A percentile compares a stretch with the other conserved stretches of the same genome.
Conservation (phyloP, 1,140 invertebrate species). For the Zaprionus nigranus region DNA sequence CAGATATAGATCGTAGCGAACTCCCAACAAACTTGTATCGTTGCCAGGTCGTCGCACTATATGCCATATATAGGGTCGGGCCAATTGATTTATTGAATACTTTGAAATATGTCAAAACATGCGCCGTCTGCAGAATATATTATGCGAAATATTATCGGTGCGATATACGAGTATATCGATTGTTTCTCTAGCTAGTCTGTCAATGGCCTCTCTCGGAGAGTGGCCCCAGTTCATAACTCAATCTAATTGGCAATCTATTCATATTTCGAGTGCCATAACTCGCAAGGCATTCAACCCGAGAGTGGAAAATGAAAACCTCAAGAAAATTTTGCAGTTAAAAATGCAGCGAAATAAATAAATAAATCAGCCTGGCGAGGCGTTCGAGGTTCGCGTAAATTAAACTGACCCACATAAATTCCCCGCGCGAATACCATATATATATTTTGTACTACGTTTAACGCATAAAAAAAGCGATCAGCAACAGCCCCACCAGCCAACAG, state of each 20-base stretch:
- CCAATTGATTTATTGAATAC: not conserved
- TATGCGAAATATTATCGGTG: not conserved
- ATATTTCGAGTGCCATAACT: constrained; percentile 59
- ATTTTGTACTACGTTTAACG: constrained; percentile 66
- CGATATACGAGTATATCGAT: not conserved
- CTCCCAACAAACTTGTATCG: not conserved
- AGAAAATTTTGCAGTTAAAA: constrained; percentile 49
- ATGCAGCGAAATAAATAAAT: constrained; percentile 55
- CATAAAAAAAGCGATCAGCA: constrained; percentile 65
- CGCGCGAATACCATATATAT: constrained; percentile 41
- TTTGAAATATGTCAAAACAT: constrained; percentile 3
- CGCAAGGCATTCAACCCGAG: constrained; percentile 63
- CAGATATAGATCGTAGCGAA: not conserved
- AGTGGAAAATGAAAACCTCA: constrained; percentile 33
- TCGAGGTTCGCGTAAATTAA: constrained; percentile 71
- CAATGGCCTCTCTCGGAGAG: not conserved
- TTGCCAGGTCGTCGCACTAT: not conserved
- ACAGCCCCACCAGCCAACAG: constrained; percentile 8
- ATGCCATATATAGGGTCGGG: not conserved
- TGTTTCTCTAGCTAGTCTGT: not conserved
- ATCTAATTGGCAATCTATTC: constrained; percentile 64
- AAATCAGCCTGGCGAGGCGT: constrained; percentile 51
- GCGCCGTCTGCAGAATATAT: not conserved
- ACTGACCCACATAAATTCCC: constrained; percentile 78
- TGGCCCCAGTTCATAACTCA: constrained; percentile 56